Base-by-base conservation (phyloP, 2,797 vertebrate genomes). In the Nyctibius grandis region DNA sequence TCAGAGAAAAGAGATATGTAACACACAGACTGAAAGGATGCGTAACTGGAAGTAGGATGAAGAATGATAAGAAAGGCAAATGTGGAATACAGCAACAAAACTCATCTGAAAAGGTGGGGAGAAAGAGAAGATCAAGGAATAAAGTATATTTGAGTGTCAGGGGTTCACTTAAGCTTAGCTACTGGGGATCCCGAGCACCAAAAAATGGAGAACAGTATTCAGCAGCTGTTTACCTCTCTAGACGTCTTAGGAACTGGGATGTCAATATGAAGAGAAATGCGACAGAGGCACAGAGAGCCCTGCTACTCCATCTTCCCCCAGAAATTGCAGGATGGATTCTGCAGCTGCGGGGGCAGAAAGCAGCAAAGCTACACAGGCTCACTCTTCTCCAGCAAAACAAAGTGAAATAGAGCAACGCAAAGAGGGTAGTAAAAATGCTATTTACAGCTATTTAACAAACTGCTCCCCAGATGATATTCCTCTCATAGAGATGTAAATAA, bases 401-500 rank as follows among this genome's bases (percentile, higher is more conserved):
- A 93, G 18, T 76, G 63, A 77, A 93, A 61, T 38, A 96, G 59
- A 89, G 25, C 56, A 91, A 88, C 50, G 44, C n/a, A 83, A 91
- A 85, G 12, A 34, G 61, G 31, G 22, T 82, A 92, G 82, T 91
- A 94, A 96, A 96, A 88, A 85, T 51, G 23, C 53, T 94, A 50
- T 97, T 94, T 95, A 94, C 69, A 85, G 31, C n/a, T 89, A 85
- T 89, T 96, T 97, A 98, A 91, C 29, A 88, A 97, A 96, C 85
- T 94, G 53, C 25, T 96, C 72, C 89, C 85, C 50, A 90, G 95
- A 93, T 93, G 31, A 88, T 72, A 69, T 93, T 97, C 81, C 7
- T 86, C 59, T 92, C 63, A 72, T 64, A 88, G 3, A 79, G 60
- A 96, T 95, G 56, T 96, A 97, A 97, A 97, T 96, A 97, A 94